Conservation (phyloP, 2,113 vertebrate species). For the Cyphomyrus plagiostoma region DNA sequence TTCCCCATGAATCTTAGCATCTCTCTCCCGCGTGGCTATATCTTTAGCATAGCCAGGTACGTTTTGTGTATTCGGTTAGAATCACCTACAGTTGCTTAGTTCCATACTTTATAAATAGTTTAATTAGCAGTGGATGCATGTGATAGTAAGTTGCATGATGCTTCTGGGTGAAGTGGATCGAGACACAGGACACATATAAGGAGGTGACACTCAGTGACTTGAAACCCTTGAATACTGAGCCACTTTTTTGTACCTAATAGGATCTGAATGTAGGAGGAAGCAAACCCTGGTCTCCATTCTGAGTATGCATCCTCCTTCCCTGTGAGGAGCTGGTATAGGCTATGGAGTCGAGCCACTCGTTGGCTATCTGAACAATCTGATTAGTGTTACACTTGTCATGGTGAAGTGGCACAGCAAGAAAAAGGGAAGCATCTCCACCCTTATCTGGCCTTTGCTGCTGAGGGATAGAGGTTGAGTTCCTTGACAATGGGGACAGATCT, state of each 20-base stretch:
- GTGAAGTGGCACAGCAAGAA: background rate
- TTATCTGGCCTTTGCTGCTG: background rate
- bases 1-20: background rate
- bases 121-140: background rate
- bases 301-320: background rate
- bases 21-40: background rate
- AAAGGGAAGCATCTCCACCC: slow-evolving; percentile 1
- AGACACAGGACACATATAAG: background rate
- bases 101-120: background rate
- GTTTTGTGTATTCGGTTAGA: background rate
- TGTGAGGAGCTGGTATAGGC: too few relatives aligned
- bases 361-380: background rate
- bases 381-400: background rate
- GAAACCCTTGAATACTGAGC: background rate
- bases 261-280: background rate
- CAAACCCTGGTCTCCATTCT: background rate
- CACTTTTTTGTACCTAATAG: background rate
- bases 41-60: background rate
- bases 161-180: background rate
- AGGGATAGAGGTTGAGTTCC: background rate
- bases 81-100: background rate
- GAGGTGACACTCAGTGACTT: background rate
- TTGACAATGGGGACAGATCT: background rate
- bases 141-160: background rate
- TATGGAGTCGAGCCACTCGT: background rate